These are phyloP conservation scores for Hemiprocne comata DNA, from an alignment of 2,113 vertebrate species.

Conservation along the genomic window DNA sequence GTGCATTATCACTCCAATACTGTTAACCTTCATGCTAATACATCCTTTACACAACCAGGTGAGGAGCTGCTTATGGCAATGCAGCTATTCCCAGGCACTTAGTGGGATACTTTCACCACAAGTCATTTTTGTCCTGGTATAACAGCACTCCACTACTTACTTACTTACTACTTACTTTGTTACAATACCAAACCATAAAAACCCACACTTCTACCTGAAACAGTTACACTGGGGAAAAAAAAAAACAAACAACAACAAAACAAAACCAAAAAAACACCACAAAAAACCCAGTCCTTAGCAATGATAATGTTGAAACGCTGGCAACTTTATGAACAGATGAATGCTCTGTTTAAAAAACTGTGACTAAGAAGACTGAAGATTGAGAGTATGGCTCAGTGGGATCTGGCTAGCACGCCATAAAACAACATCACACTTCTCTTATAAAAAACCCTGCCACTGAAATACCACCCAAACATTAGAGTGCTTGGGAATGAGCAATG, in stretches of 20 bases:
- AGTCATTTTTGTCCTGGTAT: neutral
- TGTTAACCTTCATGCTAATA: neutral
- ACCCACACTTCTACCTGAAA: neutral
- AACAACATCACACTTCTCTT: constrained; percentile 61
- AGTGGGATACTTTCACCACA: neutral
- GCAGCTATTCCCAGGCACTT: neutral
- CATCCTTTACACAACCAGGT: neutral
- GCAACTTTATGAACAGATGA: constrained; percentile 37
- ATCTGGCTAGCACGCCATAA: constrained; percentile 62
- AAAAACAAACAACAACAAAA: too few relatives aligned
- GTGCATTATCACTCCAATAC: neutral
- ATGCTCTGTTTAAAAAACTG: neutral
- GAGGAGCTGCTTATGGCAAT: neutral
- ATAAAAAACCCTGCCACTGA: constrained; percentile 44
- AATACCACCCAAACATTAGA: constrained; percentile 60
- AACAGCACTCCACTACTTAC: neutral
- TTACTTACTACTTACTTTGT: neutral
- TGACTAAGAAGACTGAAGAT: constrained; percentile 36
- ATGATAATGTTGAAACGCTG: neutral
- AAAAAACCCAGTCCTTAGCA: constrained; percentile 18
- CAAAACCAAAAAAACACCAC: too few relatives aligned
- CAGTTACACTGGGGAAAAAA: neutral
- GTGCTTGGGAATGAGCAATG: constrained; percentile 50
- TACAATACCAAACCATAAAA: neutral
- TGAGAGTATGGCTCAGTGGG: constrained; percentile 49